Evolutionary conservation across 2,113 vertebrate genomes (phyloP).

Genomic region (Lasiurus borealis): DNA sequence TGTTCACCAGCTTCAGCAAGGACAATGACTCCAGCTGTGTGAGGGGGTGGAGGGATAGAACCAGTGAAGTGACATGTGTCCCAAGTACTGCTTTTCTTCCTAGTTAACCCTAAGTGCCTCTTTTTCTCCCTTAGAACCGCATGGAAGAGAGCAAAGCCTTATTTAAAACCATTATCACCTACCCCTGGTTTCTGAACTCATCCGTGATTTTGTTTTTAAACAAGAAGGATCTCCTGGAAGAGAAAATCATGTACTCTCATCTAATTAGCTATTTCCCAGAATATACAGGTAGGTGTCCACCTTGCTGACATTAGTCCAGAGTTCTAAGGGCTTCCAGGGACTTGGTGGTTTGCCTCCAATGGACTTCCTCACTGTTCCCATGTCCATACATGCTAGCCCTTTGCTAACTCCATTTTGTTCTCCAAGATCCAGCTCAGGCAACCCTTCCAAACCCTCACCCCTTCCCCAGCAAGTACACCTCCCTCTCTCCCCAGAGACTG

Average conservation of each 20-base stretch:
- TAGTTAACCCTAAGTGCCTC: not conserved
- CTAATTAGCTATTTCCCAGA: slow-evolving; percentile 91
- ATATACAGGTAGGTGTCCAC: slow-evolving; percentile 86
- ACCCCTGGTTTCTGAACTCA: slow-evolving; percentile 91
- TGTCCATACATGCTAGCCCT: not conserved
- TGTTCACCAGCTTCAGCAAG: not conserved
- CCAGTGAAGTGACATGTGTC: not conserved
- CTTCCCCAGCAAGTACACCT: not conserved
- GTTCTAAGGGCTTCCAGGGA: not conserved
- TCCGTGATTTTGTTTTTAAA: slow-evolving; percentile 95
- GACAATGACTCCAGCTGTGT: not conserved
- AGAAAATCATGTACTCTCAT: slow-evolving; percentile 92
- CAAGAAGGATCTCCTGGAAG: slow-evolving; percentile 92
- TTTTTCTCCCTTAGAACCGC: slow-evolving; percentile 88
- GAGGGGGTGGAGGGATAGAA: not conserved
- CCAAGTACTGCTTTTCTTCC: not conserved
- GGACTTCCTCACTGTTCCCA: not conserved
- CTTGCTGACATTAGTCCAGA: not conserved
- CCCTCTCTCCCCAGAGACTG: not conserved
- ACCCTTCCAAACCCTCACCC: not conserved
- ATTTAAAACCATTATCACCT: slow-evolving; percentile 92
- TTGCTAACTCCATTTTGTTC: not conserved
- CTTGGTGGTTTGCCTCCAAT: not conserved
- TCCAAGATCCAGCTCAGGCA: not conserved
- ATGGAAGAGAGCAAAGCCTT: slow-evolving; percentile 93